These are phyloP conservation scores for Enteromius treurensis DNA, from an alignment of 2,797 vertebrate genomes.

Conservation along the genomic window DNA sequence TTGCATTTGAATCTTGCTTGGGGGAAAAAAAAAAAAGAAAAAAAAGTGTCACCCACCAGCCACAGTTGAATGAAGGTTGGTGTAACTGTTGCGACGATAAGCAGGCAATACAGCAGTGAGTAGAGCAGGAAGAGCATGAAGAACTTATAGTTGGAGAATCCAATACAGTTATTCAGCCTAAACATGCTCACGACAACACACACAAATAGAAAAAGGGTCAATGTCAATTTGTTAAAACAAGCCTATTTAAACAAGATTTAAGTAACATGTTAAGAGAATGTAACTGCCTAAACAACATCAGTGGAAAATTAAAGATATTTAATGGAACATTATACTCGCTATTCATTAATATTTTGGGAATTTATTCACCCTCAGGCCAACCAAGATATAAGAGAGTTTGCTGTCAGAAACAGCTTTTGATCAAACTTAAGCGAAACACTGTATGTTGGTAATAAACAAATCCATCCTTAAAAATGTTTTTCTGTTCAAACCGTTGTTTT, in stretches of 20 bases:
- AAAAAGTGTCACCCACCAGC: constrained; percentile 77
- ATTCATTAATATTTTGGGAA: not conserved
- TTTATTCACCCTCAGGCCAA: not conserved
- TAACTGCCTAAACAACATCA: not conserved
- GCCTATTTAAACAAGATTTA: not conserved
- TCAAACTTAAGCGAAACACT: not conserved
- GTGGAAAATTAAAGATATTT: not conserved
- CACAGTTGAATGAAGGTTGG: constrained; percentile 88
- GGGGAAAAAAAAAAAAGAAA: not conserved
- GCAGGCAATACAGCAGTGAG: constrained; percentile 85
- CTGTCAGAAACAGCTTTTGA: not conserved
- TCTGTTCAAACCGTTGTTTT: not conserved
- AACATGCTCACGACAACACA: constrained; percentile 42
- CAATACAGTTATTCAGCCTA: constrained; percentile 91
- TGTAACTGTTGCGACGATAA: constrained; percentile 82
- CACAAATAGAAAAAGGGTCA: not conserved
- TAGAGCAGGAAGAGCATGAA: constrained; percentile 88
- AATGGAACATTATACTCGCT: not conserved
- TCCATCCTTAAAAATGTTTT: not conserved
- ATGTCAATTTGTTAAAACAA: not conserved
- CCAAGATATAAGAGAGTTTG: not conserved
- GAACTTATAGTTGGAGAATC: constrained; percentile 91
- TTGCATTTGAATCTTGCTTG: not conserved
- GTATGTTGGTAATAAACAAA: not conserved
- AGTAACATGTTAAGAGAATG: not conserved